Evolutionary conservation across 2,888 invertebrate genomes (phyloP), one percentile per base, ranked within the genome.

Genomic region (Bibio marci): DNA sequence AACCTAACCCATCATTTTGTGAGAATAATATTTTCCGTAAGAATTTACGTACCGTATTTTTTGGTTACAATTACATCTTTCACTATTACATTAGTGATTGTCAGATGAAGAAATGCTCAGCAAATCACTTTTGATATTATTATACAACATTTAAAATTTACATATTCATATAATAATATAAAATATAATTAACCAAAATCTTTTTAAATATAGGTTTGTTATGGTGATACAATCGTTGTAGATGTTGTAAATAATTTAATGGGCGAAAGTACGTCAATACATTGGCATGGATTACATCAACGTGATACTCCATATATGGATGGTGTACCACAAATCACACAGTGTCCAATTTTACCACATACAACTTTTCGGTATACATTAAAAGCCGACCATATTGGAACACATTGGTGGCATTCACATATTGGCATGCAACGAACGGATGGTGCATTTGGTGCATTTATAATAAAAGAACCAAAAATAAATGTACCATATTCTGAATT

Each of bases 281-380:
- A 92, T 53, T 92, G 90, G 90, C 92, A 92, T 52, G 91, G 92
- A 0, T 73, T 82, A 52, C 86, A 86, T 52, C 83, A 86, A 58
- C 62, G 64, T 38, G 70, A 70, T 1, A 76, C 76, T 0, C 86
- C 86, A 0, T 87, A 80, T 53, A 87, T 87, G 86, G 88, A 90
- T 47, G 88, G 88, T 0, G 86, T 86, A 1, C 86, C 88, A 45
- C 88, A 88, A 58, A 87, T 87, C 47, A 85, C 87, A 0, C 81
- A 88, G 38, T 62, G 66, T 5, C 80, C 86, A 0, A 77, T 78
- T 43, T 68, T 73, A 2, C 58, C 74, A 0, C 88, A 88, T 12
- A 86, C 86, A 0, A 86, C 88, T 52, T 88, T 87, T 57, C 88
- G 86, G 82, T 80, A 80, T 51, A 78, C 78, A 4, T 70, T 71